Conservation (phyloP, 1,140 invertebrate species). For the Drosophila biarmipes region DNA sequence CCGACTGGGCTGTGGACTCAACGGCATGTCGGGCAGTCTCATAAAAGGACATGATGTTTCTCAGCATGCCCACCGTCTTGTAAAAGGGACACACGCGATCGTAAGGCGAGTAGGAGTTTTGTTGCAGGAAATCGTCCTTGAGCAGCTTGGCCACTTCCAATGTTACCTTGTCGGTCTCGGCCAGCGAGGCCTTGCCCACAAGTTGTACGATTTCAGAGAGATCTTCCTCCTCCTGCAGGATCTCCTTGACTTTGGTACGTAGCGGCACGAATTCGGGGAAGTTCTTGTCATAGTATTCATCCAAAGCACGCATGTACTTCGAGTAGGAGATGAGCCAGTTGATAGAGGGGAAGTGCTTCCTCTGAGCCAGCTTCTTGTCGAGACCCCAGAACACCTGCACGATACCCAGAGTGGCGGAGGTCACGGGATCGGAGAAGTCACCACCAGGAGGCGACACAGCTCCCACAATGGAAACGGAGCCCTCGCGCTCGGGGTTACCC, state of each 20-base stretch:
- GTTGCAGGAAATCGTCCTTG: constrained; percentile 99
- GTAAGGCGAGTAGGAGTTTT: constrained; percentile 98
- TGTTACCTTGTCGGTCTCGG: constrained; percentile 99
- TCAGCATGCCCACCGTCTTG: constrained; percentile 99
- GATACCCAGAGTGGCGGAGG: constrained; percentile 99
- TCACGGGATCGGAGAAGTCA: constrained; percentile 99
- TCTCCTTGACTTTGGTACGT: constrained; percentile 97
- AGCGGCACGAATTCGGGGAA: constrained; percentile 98
- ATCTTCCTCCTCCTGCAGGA: constrained; percentile 99
- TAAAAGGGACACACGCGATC: constrained; percentile 99
- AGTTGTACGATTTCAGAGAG: constrained; percentile 99
- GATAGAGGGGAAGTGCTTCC: constrained; percentile 99
- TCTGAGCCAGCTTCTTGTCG: constrained; percentile 99
- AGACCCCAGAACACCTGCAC: constrained; percentile 99
- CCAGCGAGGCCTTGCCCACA: constrained; percentile 99
- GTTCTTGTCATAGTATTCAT: constrained; percentile 99
- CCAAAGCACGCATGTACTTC: constrained; percentile 98
- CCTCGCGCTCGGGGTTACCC: constrained; percentile 98
- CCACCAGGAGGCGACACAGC: constrained; percentile 99
- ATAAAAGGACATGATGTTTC: constrained; percentile 99
- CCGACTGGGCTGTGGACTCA: constrained; percentile 98
- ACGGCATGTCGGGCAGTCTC: constrained; percentile 99
- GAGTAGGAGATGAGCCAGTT: constrained; percentile 99
- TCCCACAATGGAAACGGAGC: constrained; percentile 99
- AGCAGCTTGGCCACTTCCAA: constrained; percentile 99